These are phyloP conservation scores for Xiphophorus birchmanni DNA, from an alignment of 2,797 vertebrate genomes.

Conservation along the genomic window DNA sequence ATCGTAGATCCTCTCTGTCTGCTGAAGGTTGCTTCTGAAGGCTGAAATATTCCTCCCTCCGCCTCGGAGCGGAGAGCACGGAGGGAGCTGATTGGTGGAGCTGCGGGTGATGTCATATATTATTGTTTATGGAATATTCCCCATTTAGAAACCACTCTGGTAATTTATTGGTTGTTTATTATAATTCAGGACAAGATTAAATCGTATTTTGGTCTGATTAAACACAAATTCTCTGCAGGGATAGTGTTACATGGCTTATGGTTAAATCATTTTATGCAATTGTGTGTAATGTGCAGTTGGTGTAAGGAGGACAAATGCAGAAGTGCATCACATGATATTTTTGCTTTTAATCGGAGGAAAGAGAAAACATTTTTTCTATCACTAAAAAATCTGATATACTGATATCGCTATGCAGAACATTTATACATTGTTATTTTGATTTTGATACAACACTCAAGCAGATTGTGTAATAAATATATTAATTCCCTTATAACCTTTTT, in stretches of 20 bases:
- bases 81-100: conserved; percentile 46
- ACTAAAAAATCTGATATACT: background rate
- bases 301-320: background rate
- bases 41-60: conserved; percentile 53
- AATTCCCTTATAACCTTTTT: background rate
- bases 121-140: conserved; percentile 19
- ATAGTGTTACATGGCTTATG: background rate
- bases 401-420: background rate
- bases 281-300: background rate
- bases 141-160: background rate
- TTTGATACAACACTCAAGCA: background rate
- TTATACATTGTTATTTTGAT: background rate
- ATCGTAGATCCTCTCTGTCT: conserved; percentile 3
- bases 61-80: background rate
- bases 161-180: background rate
- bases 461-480: background rate
- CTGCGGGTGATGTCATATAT: conserved; percentile 38
- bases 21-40: conserved; percentile 53
- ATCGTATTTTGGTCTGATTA: background rate
- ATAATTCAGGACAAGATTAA: background rate
- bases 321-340: background rate
- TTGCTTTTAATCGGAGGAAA: background rate
- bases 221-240: background rate
- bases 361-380: background rate
- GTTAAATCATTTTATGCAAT: background rate